phyloP scores from a whole-genome alignment of 2,113 vertebrate species.

The Hemiprocne comata region DNA sequence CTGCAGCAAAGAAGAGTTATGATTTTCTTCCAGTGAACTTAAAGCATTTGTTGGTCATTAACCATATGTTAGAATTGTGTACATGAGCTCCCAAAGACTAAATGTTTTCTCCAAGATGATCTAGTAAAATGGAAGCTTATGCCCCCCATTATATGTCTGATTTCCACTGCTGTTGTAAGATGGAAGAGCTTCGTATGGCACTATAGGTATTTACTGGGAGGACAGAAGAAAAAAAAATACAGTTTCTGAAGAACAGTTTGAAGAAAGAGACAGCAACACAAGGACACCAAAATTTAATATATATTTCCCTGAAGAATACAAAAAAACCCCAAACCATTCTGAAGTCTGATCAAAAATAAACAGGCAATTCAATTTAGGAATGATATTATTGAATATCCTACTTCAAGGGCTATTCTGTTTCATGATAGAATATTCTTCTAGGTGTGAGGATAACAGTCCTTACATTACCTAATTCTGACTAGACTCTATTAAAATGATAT shows the following conservation, averaged over 20 bases:
- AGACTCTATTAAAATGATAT: constrained; percentile 64
- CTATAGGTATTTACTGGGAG: not conserved
- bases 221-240: not conserved
- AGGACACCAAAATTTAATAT: constrained; percentile 20
- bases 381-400: constrained; percentile 15
- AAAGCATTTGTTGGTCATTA: not conserved
- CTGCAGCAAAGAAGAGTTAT: not conserved
- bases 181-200: not conserved
- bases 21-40: not conserved
- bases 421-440: constrained; percentile 51
- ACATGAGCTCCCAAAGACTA: not conserved
- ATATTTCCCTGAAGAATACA: not conserved
- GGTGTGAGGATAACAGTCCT: constrained; percentile 43
- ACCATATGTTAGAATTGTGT: not conserved
- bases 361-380: constrained; percentile 38
- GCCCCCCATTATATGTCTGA: not conserved
- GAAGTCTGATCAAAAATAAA: constrained; percentile 59
- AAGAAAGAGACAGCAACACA: not conserved
- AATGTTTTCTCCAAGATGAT: not conserved
- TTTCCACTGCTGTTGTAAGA: not conserved
- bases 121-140: not conserved
- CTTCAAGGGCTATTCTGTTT: constrained; percentile 53
- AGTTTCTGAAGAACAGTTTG: not conserved
- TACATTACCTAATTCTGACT: constrained; percentile 63
- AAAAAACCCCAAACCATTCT: not conserved